Base-by-base conservation (phyloP, 2,113 vertebrate species). In the Platycercus adscitus region DNA sequence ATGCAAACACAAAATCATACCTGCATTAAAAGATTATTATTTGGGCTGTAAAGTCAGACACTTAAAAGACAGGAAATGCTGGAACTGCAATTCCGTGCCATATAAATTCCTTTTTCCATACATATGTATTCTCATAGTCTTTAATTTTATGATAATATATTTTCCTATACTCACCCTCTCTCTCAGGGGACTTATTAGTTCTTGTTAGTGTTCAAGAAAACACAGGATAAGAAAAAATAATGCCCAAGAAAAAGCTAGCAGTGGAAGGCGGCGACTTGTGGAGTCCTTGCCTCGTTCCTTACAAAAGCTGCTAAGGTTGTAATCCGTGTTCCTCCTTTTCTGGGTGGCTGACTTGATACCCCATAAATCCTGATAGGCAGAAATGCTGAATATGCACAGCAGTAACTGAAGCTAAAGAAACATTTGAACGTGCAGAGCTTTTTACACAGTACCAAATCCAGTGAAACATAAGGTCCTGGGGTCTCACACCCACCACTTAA, bases 271-370 rank as follows among this genome's bases (percentile, higher is more conserved):
- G 52, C 21, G 1, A 75, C 84, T 91, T 83, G 70, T 69, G 75
- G 61, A 96, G 87, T 69, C 93, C 26, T 77, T 73, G 75, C 49
- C 63, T 82, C 84, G 33, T 56, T 95, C 53, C 21, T 61, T 73
- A 88, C 16, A 65, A 87, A 93, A 87, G 89, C 91, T 95, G 73
- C 71, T 91, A 63, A 88, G 58, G 82, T 61, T 86, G 68, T 46
- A 82, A 91, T 3, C 85, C 2, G 1, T 33, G 64, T 88, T 85
- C 77, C 83, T 96, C 69, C 64, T 91, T 86, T 96, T 96, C 93
- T 96, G 94, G 89, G 94, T 97, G 95, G 95, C 81, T 96, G 69
- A 75, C 39, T 93, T 89, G 91, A 89, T 96, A 95, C 89, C 72
- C 93, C 93, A 96, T 95, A 95, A 96, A 96, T 95, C 95, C 86